Conservation (phyloP, 1,140 invertebrate species). For the Anagrus nilaparvatae region DNA sequence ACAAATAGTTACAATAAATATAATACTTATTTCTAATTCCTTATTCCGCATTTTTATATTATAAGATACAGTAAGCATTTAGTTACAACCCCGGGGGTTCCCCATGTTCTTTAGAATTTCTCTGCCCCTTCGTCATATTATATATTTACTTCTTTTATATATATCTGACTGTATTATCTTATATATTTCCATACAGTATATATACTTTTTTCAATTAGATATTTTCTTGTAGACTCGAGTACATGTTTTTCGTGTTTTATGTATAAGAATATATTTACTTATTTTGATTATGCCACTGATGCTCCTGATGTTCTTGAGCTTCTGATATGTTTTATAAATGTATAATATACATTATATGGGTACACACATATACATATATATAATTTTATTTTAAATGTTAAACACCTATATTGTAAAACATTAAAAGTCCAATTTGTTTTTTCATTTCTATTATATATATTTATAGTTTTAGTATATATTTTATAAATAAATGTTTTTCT, state of each 20-base stretch:
- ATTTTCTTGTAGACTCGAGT: constrained; percentile 11
- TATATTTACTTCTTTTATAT: background rate
- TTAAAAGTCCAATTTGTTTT: too few species aligned
- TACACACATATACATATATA: too few species aligned
- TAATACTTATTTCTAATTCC: constrained; percentile 27
- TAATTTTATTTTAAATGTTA: too few species aligned
- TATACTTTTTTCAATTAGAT: too few species aligned
- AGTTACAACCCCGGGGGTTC: constrained; percentile 27
- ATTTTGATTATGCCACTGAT: constrained; percentile 9
- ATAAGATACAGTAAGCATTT: too few species aligned
- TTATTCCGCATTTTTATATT: constrained; percentile 15
- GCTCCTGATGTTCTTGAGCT: too few species aligned
- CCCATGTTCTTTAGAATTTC: constrained; percentile 5
- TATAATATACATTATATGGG: too few species aligned
- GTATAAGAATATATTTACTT: constrained; percentile 14
- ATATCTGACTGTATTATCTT: background rate
- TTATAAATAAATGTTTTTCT: too few species aligned
- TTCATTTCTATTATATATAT: too few species aligned
- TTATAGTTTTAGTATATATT: too few species aligned
- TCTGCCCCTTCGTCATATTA: constrained; percentile 1
- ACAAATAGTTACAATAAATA: constrained; percentile 26
- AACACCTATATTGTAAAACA: too few species aligned
- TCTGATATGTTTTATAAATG: too few species aligned
- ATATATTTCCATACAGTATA: background rate
- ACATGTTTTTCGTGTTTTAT: constrained; percentile 9